Percentiles rank a stretch among this genome's conserved stretches.
Conservation (phyloP, 2,797 vertebrate genomes). For the Masticophis lateralis region DNA sequence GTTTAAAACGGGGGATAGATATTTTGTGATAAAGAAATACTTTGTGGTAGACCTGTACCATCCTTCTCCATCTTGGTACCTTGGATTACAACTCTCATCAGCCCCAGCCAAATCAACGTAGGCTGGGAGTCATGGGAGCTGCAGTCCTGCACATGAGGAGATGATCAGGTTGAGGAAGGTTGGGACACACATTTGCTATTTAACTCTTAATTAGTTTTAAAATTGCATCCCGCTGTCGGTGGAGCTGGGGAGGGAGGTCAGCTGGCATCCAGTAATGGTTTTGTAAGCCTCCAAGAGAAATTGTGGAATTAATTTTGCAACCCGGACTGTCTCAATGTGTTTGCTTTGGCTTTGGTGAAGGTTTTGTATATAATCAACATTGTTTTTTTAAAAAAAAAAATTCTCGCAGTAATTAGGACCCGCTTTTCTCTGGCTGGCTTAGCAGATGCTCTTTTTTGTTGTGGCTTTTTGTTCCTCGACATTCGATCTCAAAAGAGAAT, state of each 20-base stretch:
- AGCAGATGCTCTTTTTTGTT: background rate
- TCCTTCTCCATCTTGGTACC: background rate
- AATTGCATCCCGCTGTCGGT: background rate
- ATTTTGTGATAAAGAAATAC: background rate
- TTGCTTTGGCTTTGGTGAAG: background rate
- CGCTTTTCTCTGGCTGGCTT: slow-evolving; percentile 7
- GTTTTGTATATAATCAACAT: background rate
- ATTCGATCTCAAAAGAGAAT: background rate
- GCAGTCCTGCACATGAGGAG: background rate
- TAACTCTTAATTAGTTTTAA: background rate
- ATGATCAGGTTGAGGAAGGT: background rate
- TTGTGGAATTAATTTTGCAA: background rate
- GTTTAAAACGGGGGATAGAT: background rate
- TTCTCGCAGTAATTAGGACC: slow-evolving; percentile 2
- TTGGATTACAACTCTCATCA: background rate
- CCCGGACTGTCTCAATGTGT: too few species aligned
- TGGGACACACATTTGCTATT: slow-evolving; percentile 15
- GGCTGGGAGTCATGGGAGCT: background rate
- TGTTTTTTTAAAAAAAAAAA: background rate
- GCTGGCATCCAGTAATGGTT: background rate
- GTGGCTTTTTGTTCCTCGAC: background rate
- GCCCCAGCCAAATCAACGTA: background rate
- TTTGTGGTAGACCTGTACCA: rapidly evolving
- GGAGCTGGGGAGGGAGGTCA: slow-evolving; percentile 33
- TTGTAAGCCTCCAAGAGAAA: background rate